Evolutionary conservation across 1,140 invertebrate genomes (phyloP).

Genomic region (Drosophila pallidifrons): DNA sequence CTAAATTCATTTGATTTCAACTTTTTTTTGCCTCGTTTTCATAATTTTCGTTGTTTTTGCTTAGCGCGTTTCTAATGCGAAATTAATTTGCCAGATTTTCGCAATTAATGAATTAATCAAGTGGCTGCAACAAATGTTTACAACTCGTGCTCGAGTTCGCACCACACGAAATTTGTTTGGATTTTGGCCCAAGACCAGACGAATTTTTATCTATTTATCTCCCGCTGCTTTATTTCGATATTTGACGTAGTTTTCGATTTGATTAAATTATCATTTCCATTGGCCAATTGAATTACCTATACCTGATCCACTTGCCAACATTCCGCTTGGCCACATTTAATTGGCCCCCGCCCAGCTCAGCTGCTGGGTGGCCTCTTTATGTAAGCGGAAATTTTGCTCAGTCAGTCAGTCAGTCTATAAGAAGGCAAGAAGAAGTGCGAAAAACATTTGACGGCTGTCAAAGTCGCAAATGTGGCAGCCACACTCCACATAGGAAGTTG

Average conservation of each 20-base stretch:
- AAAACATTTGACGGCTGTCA: constrained; percentile 35
- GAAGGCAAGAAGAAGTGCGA: constrained; percentile 12
- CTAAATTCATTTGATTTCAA: constrained; percentile 42
- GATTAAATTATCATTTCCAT: constrained; percentile 73
- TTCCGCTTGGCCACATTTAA: constrained; percentile 2
- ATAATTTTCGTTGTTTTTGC: constrained; percentile 54
- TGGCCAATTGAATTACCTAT: constrained; percentile 35
- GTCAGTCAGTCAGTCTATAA: not conserved
- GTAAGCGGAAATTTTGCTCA: constrained; percentile 20
- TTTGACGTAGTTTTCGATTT: constrained; percentile 78
- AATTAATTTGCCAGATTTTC: constrained; percentile 77
- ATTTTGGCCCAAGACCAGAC: constrained; percentile 19
- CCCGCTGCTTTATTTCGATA: constrained; percentile 78
- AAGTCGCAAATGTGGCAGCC: not conserved
- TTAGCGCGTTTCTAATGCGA: constrained; percentile 62
- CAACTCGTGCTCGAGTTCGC: constrained; percentile 52
- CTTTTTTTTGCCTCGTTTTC: constrained; percentile 51
- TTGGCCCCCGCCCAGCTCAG: not conserved
- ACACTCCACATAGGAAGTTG: not conserved
- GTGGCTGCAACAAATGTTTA: constrained; percentile 65
- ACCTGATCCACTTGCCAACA: not conserved
- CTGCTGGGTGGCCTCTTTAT: constrained; percentile 9
- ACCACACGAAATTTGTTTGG: constrained; percentile 44
- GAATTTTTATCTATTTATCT: constrained; percentile 83
- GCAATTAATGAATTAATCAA: constrained; percentile 81